phyloP scores from a whole-genome alignment of 1,140 invertebrate species.

The Hydropsyche tenuis region DNA sequence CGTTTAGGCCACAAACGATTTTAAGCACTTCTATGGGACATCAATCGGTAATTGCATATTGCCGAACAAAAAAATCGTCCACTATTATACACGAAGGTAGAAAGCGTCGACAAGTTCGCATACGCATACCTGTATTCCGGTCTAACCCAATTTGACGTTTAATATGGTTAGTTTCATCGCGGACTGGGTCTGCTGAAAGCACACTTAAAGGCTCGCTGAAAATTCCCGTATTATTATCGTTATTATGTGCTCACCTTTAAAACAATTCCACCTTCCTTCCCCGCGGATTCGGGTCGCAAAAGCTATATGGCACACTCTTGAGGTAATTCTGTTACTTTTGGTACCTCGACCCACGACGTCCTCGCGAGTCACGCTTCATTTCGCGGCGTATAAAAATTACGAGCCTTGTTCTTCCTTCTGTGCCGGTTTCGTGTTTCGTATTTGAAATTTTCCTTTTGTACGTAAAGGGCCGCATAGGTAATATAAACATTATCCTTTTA shows the following conservation, averaged over 20 bases:
- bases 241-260: conserved; percentile 37
- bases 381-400: conserved; percentile 11
- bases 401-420: not conserved
- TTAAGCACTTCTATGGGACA: conserved; percentile 2
- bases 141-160: conserved; percentile 31
- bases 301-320: conserved; percentile 25
- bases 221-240: conserved; percentile 18
- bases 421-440: not conserved
- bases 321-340: conserved; percentile 26
- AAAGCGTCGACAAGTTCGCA: too few relatives aligned
- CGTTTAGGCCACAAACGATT: conserved; percentile 16
- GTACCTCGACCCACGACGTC: not conserved
- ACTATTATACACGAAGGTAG: too few relatives aligned
- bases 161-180: conserved; percentile 35
- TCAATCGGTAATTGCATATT: conserved; percentile 17
- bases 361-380: conserved; percentile 1
- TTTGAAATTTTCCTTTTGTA: not conserved
- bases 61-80: not conserved
- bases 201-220: conserved; percentile 12
- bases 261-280: conserved; percentile 10
- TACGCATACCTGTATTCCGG: too few relatives aligned
- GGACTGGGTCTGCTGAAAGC: conserved; percentile 7
- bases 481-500: too few relatives aligned
- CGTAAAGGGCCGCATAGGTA: not conserved
- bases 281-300: too few relatives aligned